Conservation (phyloP, 1,140 invertebrate genomes). For the Anthonomus grandis region DNA sequence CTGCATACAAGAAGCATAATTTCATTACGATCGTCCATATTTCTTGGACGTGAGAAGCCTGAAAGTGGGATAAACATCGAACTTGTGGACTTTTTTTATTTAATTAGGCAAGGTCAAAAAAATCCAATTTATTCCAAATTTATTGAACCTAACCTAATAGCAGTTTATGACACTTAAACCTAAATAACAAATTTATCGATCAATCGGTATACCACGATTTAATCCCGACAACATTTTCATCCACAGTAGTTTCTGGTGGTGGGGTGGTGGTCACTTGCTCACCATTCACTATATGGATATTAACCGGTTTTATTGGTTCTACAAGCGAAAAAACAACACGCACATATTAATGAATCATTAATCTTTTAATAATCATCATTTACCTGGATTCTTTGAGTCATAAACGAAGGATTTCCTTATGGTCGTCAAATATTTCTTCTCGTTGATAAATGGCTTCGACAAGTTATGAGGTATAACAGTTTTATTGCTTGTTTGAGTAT, state of each 20-base stretch:
- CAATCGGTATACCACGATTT: conserved; percentile 7
- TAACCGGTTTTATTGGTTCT: conserved; percentile 11
- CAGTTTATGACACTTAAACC: no score
- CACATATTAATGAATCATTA: no score
- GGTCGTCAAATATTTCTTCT: conserved; percentile 6
- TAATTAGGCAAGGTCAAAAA: no score
- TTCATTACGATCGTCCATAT: no score
- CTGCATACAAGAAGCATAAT: no score
- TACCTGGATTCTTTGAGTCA: conserved; percentile 17
- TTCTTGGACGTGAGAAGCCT: no score
- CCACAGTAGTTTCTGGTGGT: conserved; percentile 5
- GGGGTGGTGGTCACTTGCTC: conserved; percentile 7
- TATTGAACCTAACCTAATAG: no score
- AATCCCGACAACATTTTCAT: conserved; percentile 11
- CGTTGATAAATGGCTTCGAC: conserved; percentile 7
- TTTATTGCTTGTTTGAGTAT: conserved; percentile 4
- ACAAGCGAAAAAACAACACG: background rate
- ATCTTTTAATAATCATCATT: conserved; percentile 1
- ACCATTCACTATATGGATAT: conserved; percentile 15
- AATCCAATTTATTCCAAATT: no score
- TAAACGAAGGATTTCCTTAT: conserved; percentile 15
- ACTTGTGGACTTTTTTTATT: no score
- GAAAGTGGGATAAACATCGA: no score
- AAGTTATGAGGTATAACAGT: conserved; percentile 5
- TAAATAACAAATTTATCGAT: no score